These are phyloP conservation scores for Papilio dardanus DNA, from an alignment of 1,140 invertebrate genomes.

Conservation along the genomic window DNA sequence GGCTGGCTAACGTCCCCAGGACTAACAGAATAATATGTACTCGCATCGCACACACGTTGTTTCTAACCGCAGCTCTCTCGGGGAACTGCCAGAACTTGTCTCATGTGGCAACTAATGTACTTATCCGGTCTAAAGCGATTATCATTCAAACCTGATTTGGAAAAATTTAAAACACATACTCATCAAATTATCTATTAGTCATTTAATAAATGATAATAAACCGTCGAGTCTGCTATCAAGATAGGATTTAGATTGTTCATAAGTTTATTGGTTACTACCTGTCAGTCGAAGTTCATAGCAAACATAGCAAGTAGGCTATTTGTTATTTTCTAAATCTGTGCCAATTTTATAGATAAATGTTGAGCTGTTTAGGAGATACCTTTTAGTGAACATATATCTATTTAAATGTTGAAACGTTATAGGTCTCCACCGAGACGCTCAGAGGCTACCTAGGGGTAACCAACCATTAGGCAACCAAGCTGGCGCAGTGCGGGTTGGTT, in stretches of 20 bases:
- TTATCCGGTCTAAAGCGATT: neutral
- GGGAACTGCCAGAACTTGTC: neutral
- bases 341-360: too few relatives aligned
- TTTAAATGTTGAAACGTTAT: too few relatives aligned
- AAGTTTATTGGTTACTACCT: too few relatives aligned
- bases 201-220: neutral
- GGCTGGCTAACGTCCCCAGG: slow-evolving; percentile 38
- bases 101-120: neutral
- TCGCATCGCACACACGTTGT: slow-evolving; percentile 54
- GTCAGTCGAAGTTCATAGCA: too few relatives aligned
- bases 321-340: too few relatives aligned
- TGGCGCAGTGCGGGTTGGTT: too few relatives aligned
- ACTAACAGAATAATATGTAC: slow-evolving; percentile 41
- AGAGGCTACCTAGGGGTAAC: too few relatives aligned
- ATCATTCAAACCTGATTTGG: neutral
- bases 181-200: neutral
- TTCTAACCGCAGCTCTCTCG: neutral
- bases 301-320: too few relatives aligned
- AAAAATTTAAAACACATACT: neutral
- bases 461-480: too few relatives aligned
- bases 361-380: too few relatives aligned
- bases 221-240: neutral
- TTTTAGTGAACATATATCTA: too few relatives aligned
- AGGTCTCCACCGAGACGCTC: too few relatives aligned
- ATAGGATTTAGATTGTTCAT: neutral